Evolutionary conservation across 2,797 vertebrate genomes (phyloP), one percentile per base, ranked within the genome.

Genomic region (Sebastiscus tertius): DNA sequence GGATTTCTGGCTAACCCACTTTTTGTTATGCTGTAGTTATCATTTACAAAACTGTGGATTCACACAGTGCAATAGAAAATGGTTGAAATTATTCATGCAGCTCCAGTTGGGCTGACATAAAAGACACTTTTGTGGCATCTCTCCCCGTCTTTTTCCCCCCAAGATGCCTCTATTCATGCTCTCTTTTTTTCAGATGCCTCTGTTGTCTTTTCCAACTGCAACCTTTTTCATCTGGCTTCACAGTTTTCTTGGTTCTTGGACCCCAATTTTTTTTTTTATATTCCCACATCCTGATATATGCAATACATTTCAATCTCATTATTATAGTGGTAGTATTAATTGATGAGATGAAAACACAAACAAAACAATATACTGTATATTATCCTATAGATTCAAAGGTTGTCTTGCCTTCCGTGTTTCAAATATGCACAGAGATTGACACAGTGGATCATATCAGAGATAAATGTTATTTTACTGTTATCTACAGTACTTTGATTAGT

Each of bases 71-170:
- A 84, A 67, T n/a, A 84, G 79, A 85, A 83, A 78, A 66, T 24
- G 56, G 9, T 79, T 70, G 72, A 83, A 83, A 81, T 84, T 83
- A 87, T 89, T 88, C 69, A 89, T 89, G 77, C 46, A 49, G 72
- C 70, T 89, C 88, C 83, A 88, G 63, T 84, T 93, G 88, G 81
- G 88, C 77, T 83, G 77, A 88, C 80, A 91, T 92, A 64, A 93
- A 92, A 92, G 82, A 85, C 76, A 81, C 80, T 87, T 88, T 90
- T 49, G 82, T 93, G 80, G 84, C 87, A 75, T 79, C 79, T 63
- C 62, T 85, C 66, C 64, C 14, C 5, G 29, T 80, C 16, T 72
- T 85, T 76, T 54, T 60, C 78, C 71, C 27, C 55, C 81, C 84
- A 77, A 79, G 88, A 90, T 86, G 76, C 77, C 80, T 81, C 80